Conservation (phyloP, 30 jellyfish, hydroid and myxozoan species). For the Clytia hemisphaerica region DNA sequence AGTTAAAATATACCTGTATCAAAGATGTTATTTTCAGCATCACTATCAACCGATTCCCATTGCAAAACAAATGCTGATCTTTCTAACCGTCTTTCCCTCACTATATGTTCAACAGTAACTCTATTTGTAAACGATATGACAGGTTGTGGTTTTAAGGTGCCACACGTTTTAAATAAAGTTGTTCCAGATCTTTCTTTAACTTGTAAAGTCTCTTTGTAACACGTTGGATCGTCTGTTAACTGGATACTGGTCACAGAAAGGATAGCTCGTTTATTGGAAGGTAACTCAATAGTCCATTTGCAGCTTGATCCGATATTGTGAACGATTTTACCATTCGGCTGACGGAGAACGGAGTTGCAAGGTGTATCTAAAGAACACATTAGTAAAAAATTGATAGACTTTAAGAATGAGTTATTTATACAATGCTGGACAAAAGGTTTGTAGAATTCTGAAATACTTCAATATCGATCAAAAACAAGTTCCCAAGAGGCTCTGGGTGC, state of each 20-base stretch:
- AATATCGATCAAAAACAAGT: too few relatives aligned
- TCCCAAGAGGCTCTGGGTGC: too few relatives aligned
- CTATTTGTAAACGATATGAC: conserved; percentile 37
- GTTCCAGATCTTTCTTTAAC: conserved; percentile 6
- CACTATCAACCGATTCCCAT: conserved; percentile 22
- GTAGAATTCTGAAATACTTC: too few relatives aligned
- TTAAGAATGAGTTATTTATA: too few relatives aligned
- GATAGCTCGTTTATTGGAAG: neutral
- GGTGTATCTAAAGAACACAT: too few relatives aligned
- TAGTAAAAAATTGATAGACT: too few relatives aligned
- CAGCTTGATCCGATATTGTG: neutral
- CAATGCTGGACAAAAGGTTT: too few relatives aligned
- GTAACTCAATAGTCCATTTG: conserved; percentile 16
- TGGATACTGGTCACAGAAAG: neutral
- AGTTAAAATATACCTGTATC: neutral
- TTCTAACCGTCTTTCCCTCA: neutral
- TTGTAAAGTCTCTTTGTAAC: conserved; percentile 16
- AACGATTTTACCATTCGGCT: neutral
- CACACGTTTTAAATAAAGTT: conserved; percentile 15
- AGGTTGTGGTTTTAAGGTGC: conserved; percentile 53
- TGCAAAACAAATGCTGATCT: neutral
- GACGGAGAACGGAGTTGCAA: too few relatives aligned
- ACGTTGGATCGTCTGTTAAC: conserved; percentile 33
- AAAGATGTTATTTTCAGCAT: neutral
- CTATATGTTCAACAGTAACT: conserved; percentile 37